Evolutionary conservation across 2,888 invertebrate species (phyloP).

Genomic region (Teleiodes luculella): DNA sequence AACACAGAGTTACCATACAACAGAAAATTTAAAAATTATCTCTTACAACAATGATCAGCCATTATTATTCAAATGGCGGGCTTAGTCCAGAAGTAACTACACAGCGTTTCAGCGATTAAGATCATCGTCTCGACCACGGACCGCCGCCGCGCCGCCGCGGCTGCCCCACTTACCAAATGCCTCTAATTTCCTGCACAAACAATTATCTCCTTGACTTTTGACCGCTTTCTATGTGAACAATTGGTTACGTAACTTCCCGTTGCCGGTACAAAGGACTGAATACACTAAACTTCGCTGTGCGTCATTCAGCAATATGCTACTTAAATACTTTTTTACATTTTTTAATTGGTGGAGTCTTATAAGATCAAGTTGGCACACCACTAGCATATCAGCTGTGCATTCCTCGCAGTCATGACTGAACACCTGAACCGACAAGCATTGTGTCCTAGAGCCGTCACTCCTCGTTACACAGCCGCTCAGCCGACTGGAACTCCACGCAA

Average conservation of each 20-base stretch:
- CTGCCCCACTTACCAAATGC: constrained; percentile 70
- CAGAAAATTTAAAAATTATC: no score
- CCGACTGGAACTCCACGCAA: constrained; percentile 37
- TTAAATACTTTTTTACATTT: neutral
- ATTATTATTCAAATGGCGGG: constrained; percentile 7
- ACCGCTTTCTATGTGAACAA: constrained; percentile 70
- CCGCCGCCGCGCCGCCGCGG: constrained; percentile 28
- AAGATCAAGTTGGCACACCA: constrained; percentile 14
- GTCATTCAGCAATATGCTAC: neutral
- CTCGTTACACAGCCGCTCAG: constrained; percentile 45
- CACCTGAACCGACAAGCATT: constrained; percentile 49
- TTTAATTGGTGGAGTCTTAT: neutral
- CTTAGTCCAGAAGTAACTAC: no score
- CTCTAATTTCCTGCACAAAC: constrained; percentile 74
- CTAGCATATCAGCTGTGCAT: constrained; percentile 27
- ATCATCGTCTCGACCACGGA: constrained; percentile 25
- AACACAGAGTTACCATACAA: no score
- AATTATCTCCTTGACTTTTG: constrained; percentile 77
- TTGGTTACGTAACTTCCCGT: constrained; percentile 57
- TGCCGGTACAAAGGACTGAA: constrained; percentile 18
- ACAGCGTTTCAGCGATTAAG: no score
- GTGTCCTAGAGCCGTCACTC: constrained; percentile 54
- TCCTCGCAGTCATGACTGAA: constrained; percentile 37
- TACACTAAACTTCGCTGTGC: neutral
- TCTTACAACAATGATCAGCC: constrained; percentile 6